Conservation (phyloP, 2,113 vertebrate genomes). For the Notarius quadriscutis region DNA sequence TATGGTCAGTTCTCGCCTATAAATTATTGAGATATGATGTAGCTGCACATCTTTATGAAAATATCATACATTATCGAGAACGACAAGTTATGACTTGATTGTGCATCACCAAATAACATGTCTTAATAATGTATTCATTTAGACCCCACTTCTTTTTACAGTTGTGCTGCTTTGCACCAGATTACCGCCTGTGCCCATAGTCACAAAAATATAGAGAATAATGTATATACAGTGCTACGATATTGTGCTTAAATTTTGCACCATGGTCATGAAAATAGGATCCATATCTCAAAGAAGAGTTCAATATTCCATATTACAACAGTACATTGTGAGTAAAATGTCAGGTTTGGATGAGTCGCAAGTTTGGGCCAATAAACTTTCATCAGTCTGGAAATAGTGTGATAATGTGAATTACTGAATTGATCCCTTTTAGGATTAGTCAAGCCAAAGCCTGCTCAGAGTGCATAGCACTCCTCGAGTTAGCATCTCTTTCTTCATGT, state of each 20-base stretch:
- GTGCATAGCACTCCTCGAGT: conserved; percentile 18
- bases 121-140: not conserved
- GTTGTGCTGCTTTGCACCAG: not conserved
- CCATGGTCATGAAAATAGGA: not conserved
- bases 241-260: not conserved
- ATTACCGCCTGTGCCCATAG: not conserved
- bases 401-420: conserved; percentile 15
- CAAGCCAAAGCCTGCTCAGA: conserved; percentile 56
- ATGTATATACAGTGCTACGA: not conserved
- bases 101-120: not conserved
- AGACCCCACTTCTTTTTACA: not conserved
- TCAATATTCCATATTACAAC: not conserved
- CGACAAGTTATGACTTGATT: not conserved
- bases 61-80: not conserved
- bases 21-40: not conserved
- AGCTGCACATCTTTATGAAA: not conserved
- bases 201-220: not conserved
- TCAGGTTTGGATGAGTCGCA: conserved; percentile 9
- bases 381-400: conserved; percentile 3
- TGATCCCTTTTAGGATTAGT: conserved; percentile 57
- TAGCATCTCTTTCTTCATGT: conserved; percentile 41
- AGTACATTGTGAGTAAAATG: not conserved
- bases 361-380: not conserved
- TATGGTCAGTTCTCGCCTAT: not conserved
- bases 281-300: not conserved